A percentile compares a stretch with the other conserved stretches of the same genome.
Conservation (phyloP, 1,140 invertebrate species). For the Trichomalopsis sarcophagae region DNA sequence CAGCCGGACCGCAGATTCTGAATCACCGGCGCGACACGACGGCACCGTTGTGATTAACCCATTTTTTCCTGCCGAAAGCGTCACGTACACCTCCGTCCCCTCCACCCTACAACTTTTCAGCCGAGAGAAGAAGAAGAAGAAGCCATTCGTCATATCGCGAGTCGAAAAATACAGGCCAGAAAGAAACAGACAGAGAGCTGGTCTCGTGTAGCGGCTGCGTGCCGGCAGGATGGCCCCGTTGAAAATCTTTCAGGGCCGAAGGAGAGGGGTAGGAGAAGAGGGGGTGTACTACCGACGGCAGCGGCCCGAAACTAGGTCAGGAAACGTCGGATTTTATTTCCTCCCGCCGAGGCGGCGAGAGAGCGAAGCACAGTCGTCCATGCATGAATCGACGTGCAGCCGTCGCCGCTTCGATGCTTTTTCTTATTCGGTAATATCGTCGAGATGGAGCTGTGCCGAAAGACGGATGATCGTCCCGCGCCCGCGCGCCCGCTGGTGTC, state of each 20-base stretch:
- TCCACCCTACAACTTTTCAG: not conserved
- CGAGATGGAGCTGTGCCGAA: not conserved
- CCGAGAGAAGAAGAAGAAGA: not conserved
- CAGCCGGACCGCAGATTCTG: not conserved
- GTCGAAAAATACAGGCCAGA: not conserved
- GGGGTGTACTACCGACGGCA: not conserved
- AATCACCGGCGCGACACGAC: not conserved
- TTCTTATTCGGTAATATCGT: conserved; percentile 1
- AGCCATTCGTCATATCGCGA: conserved; percentile 14
- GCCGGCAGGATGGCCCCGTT: not conserved
- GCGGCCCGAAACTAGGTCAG: conserved; percentile 25
- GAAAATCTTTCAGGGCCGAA: conserved; percentile 23
- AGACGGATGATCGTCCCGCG: not conserved
- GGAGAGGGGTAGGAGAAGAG: too few relatives aligned
- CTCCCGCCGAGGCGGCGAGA: not conserved
- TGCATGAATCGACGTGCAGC: conserved; percentile 14
- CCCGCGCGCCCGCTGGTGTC: too few relatives aligned
- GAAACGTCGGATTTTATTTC: conserved; percentile 35
- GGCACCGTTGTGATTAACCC: not conserved
- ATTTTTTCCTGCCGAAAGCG: conserved; percentile 1
- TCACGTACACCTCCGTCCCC: not conserved
- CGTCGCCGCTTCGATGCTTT: not conserved
- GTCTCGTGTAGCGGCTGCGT: not conserved
- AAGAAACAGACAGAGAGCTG: not conserved
- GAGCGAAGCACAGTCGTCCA: not conserved